Conservation (phyloP, 1,140 invertebrate species). For the Megalonaias nervosa region DNA sequence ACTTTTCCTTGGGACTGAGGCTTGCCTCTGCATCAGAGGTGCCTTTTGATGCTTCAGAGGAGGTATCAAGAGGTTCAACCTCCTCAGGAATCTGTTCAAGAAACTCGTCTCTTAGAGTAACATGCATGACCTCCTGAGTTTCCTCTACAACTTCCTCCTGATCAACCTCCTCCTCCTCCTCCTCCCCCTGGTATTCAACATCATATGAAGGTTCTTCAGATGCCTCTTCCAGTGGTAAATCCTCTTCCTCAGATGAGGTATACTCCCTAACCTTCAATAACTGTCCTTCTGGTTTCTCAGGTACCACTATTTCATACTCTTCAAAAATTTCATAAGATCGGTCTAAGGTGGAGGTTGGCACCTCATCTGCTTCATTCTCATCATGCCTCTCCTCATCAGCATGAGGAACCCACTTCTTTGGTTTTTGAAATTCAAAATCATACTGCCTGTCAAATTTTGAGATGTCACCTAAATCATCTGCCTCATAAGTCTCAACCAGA, state of each 20-base stretch:
- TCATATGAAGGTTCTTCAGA: slow-evolving; percentile 5
- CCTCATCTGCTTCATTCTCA: too few relatives aligned
- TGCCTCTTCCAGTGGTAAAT: slow-evolving; percentile 33
- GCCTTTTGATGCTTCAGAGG: slow-evolving; percentile 23
- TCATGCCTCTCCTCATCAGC: too few relatives aligned
- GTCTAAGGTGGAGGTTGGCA: too few relatives aligned
- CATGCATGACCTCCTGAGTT: neutral
- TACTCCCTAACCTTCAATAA: slow-evolving; percentile 30
- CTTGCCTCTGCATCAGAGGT: slow-evolving; percentile 28
- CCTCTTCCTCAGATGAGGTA: slow-evolving; percentile 31
- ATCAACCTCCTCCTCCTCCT: slow-evolving; percentile 3
- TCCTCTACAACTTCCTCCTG: slow-evolving; percentile 2
- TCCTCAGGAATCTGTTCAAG: slow-evolving; percentile 30
- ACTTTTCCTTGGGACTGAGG: slow-evolving; percentile 27
- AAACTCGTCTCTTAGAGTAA: slow-evolving; percentile 19
- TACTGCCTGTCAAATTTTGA: too few relatives aligned
- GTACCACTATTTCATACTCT: slow-evolving; percentile 25
- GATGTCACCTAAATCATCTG: too few relatives aligned
- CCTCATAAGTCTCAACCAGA: too few relatives aligned
- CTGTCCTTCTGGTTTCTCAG: slow-evolving; percentile 2
- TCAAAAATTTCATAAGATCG: slow-evolving; percentile 24
- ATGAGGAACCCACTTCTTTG: too few relatives aligned
- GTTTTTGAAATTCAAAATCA: too few relatives aligned
- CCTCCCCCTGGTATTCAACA: slow-evolving; percentile 14
- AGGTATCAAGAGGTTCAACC: slow-evolving; percentile 31